Percentiles rank a stretch among this genome's conserved stretches.
phyloP scores from a whole-genome alignment of 2,888 invertebrate genomes.

The Sinopyrophorus schimmeli region DNA sequence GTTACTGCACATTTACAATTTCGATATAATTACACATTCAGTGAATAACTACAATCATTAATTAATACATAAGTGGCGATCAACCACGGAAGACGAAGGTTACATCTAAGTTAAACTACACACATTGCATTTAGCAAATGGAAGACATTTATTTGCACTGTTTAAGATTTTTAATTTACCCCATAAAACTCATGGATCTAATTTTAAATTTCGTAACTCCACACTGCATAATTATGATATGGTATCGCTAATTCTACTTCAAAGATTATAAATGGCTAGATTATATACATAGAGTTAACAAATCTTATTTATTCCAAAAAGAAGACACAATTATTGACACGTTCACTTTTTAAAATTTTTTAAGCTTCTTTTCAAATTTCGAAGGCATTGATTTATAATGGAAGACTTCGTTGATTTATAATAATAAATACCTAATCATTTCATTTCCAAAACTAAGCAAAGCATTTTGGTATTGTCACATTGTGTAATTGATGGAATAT shows the following conservation, averaged over 20 bases:
- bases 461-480: constrained; percentile 1
- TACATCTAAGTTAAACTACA: constrained; percentile 21
- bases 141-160: constrained; percentile 29
- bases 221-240: neutral
- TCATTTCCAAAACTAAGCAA: constrained; percentile 1
- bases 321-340: constrained; percentile 30
- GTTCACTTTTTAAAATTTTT: constrained; percentile 12
- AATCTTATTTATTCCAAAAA: constrained; percentile 18
- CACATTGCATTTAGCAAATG: constrained; percentile 18
- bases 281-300: constrained; percentile 21
- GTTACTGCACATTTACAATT: constrained; percentile 10
- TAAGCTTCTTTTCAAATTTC: constrained; percentile 11
- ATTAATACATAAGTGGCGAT: constrained; percentile 12
- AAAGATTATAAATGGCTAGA: constrained; percentile 18
- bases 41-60: constrained; percentile 24
- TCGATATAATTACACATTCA: constrained; percentile 19
- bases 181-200: constrained; percentile 12
- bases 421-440: constrained; percentile 1
- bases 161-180: constrained; percentile 11
- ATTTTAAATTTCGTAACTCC: constrained; percentile 5
- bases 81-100: constrained; percentile 26
- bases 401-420: constrained; percentile 28
- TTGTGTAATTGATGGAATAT: neutral
- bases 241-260: constrained; percentile 10
- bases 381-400: constrained; percentile 27